Evolutionary conservation across 2,888 invertebrate genomes (phyloP).

Genomic region (Ophioninae sp.): DNA sequence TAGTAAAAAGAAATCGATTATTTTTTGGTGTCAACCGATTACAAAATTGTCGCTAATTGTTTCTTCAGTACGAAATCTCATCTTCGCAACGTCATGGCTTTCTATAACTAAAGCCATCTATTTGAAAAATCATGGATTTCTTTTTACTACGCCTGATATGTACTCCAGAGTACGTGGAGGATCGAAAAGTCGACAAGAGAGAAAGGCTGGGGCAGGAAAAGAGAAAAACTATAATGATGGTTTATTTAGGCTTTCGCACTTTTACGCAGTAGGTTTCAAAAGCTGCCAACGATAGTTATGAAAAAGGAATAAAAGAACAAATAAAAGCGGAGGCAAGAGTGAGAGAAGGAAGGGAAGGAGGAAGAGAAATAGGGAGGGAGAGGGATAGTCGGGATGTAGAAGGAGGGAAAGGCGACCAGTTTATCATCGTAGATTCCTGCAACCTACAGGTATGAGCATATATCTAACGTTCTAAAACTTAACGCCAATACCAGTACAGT

Average conservation of each 20-base stretch:
- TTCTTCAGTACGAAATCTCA: too few relatives aligned
- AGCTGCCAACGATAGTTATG: too few relatives aligned
- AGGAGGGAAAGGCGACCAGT: constrained; percentile 61
- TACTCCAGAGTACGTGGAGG: constrained; percentile 35
- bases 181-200: constrained; percentile 6
- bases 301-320: too few relatives aligned
- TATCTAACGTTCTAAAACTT: neutral
- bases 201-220: constrained; percentile 23
- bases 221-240: constrained; percentile 17
- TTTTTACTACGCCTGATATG: neutral
- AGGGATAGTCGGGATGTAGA: neutral
- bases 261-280: too few relatives aligned
- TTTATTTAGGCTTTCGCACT: too few relatives aligned
- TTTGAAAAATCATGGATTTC: too few relatives aligned
- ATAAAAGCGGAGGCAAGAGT: constrained; percentile 22
- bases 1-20: too few relatives aligned
- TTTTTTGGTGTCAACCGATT: too few relatives aligned
- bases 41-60: too few relatives aligned
- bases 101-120: too few relatives aligned
- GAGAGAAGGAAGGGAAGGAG: too few relatives aligned
- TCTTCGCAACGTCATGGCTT: too few relatives aligned
- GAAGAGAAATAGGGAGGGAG: neutral
- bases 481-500: constrained; percentile 14
- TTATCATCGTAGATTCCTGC: constrained; percentile 58
- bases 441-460: constrained; percentile 36